A percentile compares a stretch with the other conserved stretches of the same genome.
These are phyloP conservation scores for Argynnis bischoffii DNA, from an alignment of 2,888 invertebrate genomes.

Conservation along the genomic window DNA sequence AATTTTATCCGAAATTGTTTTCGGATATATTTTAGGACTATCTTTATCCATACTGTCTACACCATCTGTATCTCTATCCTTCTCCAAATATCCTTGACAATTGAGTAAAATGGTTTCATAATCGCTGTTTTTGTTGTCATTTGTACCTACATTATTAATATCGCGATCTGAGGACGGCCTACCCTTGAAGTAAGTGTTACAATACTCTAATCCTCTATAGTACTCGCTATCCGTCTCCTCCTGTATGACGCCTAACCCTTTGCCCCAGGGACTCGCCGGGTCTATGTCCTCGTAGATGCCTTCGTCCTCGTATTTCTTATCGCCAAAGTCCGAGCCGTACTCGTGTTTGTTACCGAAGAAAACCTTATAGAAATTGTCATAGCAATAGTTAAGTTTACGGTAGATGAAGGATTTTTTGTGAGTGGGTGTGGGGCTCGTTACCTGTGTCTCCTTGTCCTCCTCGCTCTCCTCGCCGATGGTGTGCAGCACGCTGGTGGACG, in stretches of 20 bases:
- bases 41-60: constrained; percentile 38
- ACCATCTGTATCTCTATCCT: constrained; percentile 29
- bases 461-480: constrained; percentile 96
- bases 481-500: constrained; percentile 95
- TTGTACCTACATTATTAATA: not conserved
- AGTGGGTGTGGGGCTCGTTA: constrained; percentile 50
- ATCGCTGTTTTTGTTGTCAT: constrained; percentile 44
- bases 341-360: constrained; percentile 66
- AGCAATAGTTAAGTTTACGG: constrained; percentile 75
- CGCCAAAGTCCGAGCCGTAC: constrained; percentile 57
- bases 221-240: constrained; percentile 79
- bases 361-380: constrained; percentile 75
- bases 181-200: constrained; percentile 55
- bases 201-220: constrained; percentile 73
- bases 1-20: constrained; percentile 67
- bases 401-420: constrained; percentile 66
- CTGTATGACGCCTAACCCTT: constrained; percentile 66
- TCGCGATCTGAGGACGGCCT: too few species aligned
- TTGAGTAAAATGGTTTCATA: constrained; percentile 57
- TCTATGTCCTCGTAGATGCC: constrained; percentile 70
- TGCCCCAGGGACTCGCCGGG: constrained; percentile 58
- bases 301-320: constrained; percentile 57
- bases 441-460: constrained; percentile 90
- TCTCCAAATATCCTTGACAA: constrained; percentile 55
- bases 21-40: constrained; percentile 60